Evolutionary conservation across 2,888 invertebrate genomes (phyloP), one percentile per base, ranked within the genome.

Genomic region (Lasius platythorax): DNA sequence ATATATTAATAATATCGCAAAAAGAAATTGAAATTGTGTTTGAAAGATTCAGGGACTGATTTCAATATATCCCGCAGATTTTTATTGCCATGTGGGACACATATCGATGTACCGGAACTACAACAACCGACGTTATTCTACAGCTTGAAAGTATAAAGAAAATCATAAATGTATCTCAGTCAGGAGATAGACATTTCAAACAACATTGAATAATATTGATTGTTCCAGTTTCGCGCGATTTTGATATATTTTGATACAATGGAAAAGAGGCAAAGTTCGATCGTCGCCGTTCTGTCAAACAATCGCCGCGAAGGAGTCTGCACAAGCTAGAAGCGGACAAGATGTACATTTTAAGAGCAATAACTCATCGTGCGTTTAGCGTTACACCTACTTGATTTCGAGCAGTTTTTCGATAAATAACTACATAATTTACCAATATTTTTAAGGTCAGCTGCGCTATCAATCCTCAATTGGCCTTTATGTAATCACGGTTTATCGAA

Each of bases 221-320:
- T 23, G 78, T 56, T 53, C 33, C 28, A 43, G 75, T 74, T 50
- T 46, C 61, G 75, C 46, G 46, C 23, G 28, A 68, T 81, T 81
- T 81, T 81, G 46, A 81, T 81, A 81, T 81, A 81, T 81, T 81
- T 81, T 81, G 79, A 81, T 81, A 81, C 75, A 46, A 81, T 58
- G 79, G 28, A 78, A 37, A 15, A 56, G 23, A 33, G 68, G 72
- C 73, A 43, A 78, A 50, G 79, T 61, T 73, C 61, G 74, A 61
- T 73, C 61, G 46, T 63, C 79, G 28, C 74, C 79, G 74, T 81
- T 81, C 74, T 73, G 75, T 61, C 79, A 74, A 74, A 81, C 61
- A 61, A 46, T 81, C 61, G 61, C 46, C 37, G 74, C 30, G 37
- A 63, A 28, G 61, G 46, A 73, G 3, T 61, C 30, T 53, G 82